These are phyloP conservation scores for Tupaia chinensis DNA, from an alignment of 2,113 vertebrate species.

Conservation along the genomic window DNA sequence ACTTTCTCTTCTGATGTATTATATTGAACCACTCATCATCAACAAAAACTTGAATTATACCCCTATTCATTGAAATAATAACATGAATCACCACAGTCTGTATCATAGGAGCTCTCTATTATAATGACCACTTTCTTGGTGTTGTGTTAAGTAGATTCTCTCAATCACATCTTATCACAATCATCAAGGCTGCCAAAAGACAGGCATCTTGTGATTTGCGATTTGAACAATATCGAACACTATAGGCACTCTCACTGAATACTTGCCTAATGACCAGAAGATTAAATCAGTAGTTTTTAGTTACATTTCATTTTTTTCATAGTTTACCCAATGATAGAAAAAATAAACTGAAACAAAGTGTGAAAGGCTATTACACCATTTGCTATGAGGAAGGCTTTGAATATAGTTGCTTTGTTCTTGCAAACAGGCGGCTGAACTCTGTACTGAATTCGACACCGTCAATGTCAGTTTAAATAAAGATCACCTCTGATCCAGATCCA, in stretches of 20 bases:
- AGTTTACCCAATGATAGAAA: neutral
- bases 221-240: neutral
- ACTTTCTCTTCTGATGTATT: neutral
- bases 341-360: neutral
- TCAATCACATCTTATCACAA: neutral
- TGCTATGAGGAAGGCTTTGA: neutral
- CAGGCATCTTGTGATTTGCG: neutral
- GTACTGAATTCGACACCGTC: neutral
- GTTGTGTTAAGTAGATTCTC: neutral
- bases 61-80: neutral
- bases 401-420: neutral
- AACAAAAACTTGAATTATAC: neutral
- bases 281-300: neutral
- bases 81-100: neutral
- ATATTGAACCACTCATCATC: neutral
- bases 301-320: neutral
- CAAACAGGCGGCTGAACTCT: neutral
- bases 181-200: neutral
- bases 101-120: neutral
- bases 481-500: neutral
- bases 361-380: neutral
- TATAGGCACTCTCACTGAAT: neutral
- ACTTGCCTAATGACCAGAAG: constrained; percentile 1
- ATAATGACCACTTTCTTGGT: neutral
- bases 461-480: neutral